These are phyloP conservation scores for Ceratosolen fusciceps DNA, from an alignment of 1,140 invertebrate species.

Conservation along the genomic window DNA sequence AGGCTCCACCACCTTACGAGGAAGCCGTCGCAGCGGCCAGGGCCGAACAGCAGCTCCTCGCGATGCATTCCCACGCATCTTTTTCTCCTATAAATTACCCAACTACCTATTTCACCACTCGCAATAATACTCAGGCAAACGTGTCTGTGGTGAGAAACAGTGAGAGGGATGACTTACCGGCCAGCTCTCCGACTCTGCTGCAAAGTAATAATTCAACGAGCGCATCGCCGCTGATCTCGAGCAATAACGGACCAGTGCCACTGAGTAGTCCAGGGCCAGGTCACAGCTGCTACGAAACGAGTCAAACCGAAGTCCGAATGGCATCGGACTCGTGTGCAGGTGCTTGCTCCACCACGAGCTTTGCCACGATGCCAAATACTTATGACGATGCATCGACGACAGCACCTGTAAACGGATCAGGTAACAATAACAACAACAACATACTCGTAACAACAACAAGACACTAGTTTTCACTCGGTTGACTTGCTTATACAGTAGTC, in stretches of 20 bases:
- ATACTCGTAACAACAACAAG: no score
- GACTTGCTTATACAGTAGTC: no score
- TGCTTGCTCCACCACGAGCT: slow-evolving; percentile 62
- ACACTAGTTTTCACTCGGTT: no score
- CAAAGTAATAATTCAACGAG: slow-evolving; percentile 56
- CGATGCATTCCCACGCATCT: slow-evolving; percentile 62
- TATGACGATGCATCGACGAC: slow-evolving; percentile 67
- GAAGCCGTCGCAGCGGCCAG: slow-evolving; percentile 83
- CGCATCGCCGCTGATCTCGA: slow-evolving; percentile 61
- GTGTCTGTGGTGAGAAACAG: slow-evolving; percentile 59
- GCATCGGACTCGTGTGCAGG: slow-evolving; percentile 56
- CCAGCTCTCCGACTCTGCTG: slow-evolving; percentile 61
- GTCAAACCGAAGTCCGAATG: slow-evolving; percentile 58
- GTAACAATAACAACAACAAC: slow-evolving; percentile 22
- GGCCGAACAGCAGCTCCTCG: slow-evolving; percentile 71
- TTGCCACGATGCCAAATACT: slow-evolving; percentile 61
- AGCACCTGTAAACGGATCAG: slow-evolving; percentile 46
- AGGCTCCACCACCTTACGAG: slow-evolving; percentile 87
- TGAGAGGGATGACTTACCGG: slow-evolving; percentile 59
- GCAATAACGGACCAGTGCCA: slow-evolving; percentile 61
- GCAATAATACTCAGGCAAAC: slow-evolving; percentile 61
- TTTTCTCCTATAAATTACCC: slow-evolving; percentile 64
- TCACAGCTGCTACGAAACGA: slow-evolving; percentile 63
- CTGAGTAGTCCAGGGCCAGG: slow-evolving; percentile 60
- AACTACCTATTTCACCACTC: slow-evolving; percentile 60